A percentile compares a stretch with the other conserved stretches of the same genome.
These are phyloP conservation scores for Mico argentatus DNA, from an alignment of 2,797 vertebrate genomes.

Conservation along the genomic window DNA sequence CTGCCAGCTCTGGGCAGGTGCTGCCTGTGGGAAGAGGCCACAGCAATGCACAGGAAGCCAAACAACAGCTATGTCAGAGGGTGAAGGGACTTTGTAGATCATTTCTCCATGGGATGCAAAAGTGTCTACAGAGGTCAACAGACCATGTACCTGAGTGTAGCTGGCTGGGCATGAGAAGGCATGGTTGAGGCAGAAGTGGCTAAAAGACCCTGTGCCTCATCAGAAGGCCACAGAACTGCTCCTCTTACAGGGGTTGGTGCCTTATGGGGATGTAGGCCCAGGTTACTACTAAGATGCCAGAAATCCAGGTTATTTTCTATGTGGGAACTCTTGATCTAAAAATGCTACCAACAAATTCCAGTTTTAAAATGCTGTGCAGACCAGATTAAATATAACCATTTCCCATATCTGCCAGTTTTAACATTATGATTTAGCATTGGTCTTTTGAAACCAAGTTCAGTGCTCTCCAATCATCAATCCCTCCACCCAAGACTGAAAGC, in stretches of 20 bases:
- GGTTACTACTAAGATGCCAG: background rate
- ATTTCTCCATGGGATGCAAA: background rate
- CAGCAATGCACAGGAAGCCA: background rate
- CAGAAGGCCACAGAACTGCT: background rate
- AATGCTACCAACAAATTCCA: background rate
- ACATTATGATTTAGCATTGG: background rate
- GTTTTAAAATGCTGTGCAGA: background rate
- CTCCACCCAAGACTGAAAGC: background rate
- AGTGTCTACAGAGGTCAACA: background rate
- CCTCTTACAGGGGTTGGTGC: background rate
- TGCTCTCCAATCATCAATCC: background rate
- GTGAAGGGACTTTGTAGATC: background rate
- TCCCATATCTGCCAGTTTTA: background rate
- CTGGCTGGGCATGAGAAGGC: background rate
- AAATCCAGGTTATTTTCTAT: background rate
- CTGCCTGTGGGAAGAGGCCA: background rate
- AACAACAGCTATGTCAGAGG: background rate
- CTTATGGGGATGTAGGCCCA: background rate
- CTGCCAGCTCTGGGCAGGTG: background rate
- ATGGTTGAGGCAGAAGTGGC: background rate
- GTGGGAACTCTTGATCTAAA: conserved; percentile 25
- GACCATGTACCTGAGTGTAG: background rate
- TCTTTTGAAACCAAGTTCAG: background rate
- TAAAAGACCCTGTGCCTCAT: background rate
- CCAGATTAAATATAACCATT: conserved; percentile 8